These are phyloP conservation scores for Molorchus minor DNA, from an alignment of 2,888 invertebrate genomes.

Conservation along the genomic window DNA sequence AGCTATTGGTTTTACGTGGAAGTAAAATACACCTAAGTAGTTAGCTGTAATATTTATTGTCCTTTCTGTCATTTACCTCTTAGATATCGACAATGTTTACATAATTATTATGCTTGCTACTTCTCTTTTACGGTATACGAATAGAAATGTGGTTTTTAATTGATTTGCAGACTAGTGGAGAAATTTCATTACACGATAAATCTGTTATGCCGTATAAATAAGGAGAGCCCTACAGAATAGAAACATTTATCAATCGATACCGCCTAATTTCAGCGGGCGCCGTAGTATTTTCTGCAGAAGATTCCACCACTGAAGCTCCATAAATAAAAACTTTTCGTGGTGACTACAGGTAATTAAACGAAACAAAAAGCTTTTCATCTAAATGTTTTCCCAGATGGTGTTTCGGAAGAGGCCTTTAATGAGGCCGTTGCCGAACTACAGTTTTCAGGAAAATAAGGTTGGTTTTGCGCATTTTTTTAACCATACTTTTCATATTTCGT, in stretches of 20 bases:
- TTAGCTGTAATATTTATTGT: too few species aligned
- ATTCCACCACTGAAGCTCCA: neutral
- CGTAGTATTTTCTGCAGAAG: neutral
- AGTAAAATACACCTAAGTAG: too few species aligned
- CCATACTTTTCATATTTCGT: neutral
- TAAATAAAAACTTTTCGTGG: neutral
- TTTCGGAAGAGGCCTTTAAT: slow-evolving; percentile 34
- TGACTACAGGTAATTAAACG: slow-evolving; percentile 27
- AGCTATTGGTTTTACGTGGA: too few species aligned
- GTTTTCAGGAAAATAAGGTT: slow-evolving; percentile 26
- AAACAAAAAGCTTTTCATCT: slow-evolving; percentile 28
- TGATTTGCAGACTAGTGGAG: too few species aligned
- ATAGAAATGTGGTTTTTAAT: too few species aligned
- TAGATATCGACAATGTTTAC: too few species aligned
- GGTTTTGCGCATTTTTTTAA: neutral
- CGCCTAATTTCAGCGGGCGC: neutral
- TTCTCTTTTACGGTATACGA: too few species aligned
- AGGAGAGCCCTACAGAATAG: neutral
- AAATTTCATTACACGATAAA: neutral
- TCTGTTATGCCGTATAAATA: too few species aligned
- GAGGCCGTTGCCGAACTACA: slow-evolving; percentile 33
- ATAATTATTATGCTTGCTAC: too few species aligned
- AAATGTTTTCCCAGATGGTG: slow-evolving; percentile 30
- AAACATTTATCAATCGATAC: slow-evolving; percentile 6
- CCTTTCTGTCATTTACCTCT: too few species aligned